phyloP scores from a whole-genome alignment of 1,140 invertebrate species.

The Ruditapes philippinarum region DNA sequence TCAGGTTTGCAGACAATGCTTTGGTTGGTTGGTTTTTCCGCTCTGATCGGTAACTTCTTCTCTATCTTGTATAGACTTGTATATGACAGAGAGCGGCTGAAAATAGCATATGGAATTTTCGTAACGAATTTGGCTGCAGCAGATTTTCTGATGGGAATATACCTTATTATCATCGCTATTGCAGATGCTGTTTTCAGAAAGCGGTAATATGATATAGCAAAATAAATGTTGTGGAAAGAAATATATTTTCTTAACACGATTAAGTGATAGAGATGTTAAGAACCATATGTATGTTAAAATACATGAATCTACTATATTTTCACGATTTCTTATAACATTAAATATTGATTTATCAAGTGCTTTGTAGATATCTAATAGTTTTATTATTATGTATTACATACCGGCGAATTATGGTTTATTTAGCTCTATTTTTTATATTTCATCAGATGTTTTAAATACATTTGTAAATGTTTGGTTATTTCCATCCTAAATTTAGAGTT shows the following conservation, averaged over 20 bases:
- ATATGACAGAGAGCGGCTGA: conserved; percentile 45
- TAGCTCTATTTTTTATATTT: background rate
- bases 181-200: conserved; percentile 74
- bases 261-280: too few species aligned
- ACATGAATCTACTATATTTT: background rate
- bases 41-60: conserved; percentile 71
- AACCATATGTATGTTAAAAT: too few species aligned
- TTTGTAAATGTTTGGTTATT: too few species aligned
- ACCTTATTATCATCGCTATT: conserved; percentile 78
- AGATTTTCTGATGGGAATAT: conserved; percentile 83
- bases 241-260: too few species aligned
- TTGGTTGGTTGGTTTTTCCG: conserved; percentile 73
- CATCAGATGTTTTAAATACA: background rate
- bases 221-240: too few species aligned
- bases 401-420: too few species aligned
- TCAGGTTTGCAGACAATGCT: conserved; percentile 68
- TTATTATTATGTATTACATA: too few species aligned
- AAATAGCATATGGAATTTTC: conserved; percentile 73
- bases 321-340: too few species aligned
- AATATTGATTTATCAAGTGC: too few species aligned
- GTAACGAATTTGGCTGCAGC: conserved; percentile 77
- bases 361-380: too few species aligned
- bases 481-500: too few species aligned
- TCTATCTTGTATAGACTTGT: conserved; percentile 66
- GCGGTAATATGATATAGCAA: background rate